Conservation (phyloP, 2,113 vertebrate genomes). For the Corynorhinus townsendii region DNA sequence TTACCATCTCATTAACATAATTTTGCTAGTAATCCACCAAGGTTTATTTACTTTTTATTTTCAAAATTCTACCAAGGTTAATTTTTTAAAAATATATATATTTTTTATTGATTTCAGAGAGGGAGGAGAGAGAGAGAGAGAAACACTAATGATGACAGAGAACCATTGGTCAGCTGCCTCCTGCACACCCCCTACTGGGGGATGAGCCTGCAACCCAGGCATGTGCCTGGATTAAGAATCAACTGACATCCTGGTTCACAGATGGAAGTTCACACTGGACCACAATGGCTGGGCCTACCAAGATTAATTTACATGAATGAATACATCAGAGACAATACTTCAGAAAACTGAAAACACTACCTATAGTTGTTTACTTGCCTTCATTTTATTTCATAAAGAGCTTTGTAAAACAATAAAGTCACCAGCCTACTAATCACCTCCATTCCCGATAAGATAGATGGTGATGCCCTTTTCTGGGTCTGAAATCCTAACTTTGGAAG, state of each 20-base stretch:
- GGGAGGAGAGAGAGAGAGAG: too few species aligned
- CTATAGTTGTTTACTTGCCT: background rate
- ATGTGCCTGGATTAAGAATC: too few species aligned
- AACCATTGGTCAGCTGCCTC: too few species aligned
- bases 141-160: too few species aligned
- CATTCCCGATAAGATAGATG: background rate
- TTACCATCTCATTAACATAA: background rate
- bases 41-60: background rate
- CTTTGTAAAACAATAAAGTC: background rate
- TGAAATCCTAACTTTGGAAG: slow-evolving; percentile 20
- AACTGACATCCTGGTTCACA: too few species aligned
- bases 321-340: background rate
- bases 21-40: background rate
- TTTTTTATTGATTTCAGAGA: too few species aligned
- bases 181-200: too few species aligned
- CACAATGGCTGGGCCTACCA: background rate
- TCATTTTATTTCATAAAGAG: background rate
- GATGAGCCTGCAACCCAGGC: too few species aligned
- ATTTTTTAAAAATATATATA: background rate
- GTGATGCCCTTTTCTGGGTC: background rate
- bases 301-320: background rate
- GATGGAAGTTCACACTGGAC: too few species aligned
- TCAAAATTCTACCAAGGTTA: background rate
- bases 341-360: slow-evolving; percentile 9
- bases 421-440: background rate